phyloP scores from a whole-genome alignment of 2,888 invertebrate species.

The Ormia ochracea region DNA sequence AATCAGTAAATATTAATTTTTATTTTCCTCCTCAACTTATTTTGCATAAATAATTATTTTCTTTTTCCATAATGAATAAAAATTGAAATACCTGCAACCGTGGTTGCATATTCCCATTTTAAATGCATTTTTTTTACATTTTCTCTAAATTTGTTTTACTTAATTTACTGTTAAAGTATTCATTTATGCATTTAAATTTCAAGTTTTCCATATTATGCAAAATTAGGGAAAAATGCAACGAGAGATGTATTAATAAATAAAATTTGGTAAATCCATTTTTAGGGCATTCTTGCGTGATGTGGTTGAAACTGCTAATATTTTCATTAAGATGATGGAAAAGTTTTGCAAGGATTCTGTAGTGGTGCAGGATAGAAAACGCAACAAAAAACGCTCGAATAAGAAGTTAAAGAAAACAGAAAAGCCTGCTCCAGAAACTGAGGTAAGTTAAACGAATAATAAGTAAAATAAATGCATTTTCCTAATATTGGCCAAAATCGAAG shows the following conservation, averaged over 20 bases:
- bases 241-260: background rate
- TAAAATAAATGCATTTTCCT: too few relatives aligned
- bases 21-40: background rate
- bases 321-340: slow-evolving; percentile 91
- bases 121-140: background rate
- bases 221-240: background rate
- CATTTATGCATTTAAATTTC: background rate
- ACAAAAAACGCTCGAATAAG: slow-evolving; percentile 67
- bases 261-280: background rate
- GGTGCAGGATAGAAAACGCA: slow-evolving; percentile 82
- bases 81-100: background rate
- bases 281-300: slow-evolving; percentile 87
- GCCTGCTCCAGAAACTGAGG: slow-evolving; percentile 73
- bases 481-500: too few relatives aligned
- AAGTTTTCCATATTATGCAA: background rate
- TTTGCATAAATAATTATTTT: slow-evolving; percentile 14
- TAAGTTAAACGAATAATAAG: slow-evolving; percentile 59
- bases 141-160: slow-evolving; percentile 16
- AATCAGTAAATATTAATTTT: slow-evolving; percentile 41
- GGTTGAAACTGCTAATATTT: slow-evolving; percentile 92
- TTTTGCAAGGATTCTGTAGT: slow-evolving; percentile 82
- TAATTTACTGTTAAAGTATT: slow-evolving; percentile 19
- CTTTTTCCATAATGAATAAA: slow-evolving; percentile 2
- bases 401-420: slow-evolving; percentile 74
- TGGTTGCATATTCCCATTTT: background rate